A percentile compares a stretch with the other conserved stretches of the same genome.
phyloP scores from a whole-genome alignment of 2,888 invertebrate genomes.

The Apomyelois bistriatella region DNA sequence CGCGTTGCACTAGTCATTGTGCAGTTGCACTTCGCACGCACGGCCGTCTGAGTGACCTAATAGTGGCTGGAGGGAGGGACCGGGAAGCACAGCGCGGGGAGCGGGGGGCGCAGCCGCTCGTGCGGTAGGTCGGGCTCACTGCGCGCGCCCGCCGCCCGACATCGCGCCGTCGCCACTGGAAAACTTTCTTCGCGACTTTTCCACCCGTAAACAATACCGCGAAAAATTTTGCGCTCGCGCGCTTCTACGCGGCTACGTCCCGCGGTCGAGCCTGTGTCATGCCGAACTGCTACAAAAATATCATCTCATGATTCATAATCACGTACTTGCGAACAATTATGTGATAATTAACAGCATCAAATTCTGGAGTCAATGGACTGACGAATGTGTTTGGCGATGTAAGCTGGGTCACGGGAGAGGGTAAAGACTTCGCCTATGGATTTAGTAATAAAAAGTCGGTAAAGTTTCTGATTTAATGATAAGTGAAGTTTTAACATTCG shows the following conservation, averaged over 20 bases:
- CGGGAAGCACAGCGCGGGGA: slow-evolving; percentile 68
- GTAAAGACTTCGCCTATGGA: slow-evolving; percentile 70
- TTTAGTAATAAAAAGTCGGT: slow-evolving; percentile 77
- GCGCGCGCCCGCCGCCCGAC: slow-evolving; percentile 67
- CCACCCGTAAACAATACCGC: slow-evolving; percentile 69
- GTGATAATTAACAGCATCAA: slow-evolving; percentile 36
- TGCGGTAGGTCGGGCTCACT: slow-evolving; percentile 79
- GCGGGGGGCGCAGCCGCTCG: slow-evolving; percentile 58
- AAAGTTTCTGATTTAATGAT: slow-evolving; percentile 53
- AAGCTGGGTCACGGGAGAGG: slow-evolving; percentile 54
- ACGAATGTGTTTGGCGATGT: slow-evolving; percentile 55
- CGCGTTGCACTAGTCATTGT: slow-evolving; percentile 78
- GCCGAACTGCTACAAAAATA: slow-evolving; percentile 23
- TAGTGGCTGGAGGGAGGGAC: slow-evolving; percentile 78
- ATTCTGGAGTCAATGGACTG: slow-evolving; percentile 37
- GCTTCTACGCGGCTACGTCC: slow-evolving; percentile 19
- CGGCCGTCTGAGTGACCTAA: slow-evolving; percentile 76
- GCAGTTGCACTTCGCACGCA: slow-evolving; percentile 76
- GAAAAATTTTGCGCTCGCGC: slow-evolving; percentile 55
- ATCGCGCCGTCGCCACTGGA: slow-evolving; percentile 63
- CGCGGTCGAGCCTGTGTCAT: slow-evolving; percentile 24
- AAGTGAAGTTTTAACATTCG: slow-evolving; percentile 10
- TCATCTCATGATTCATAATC: slow-evolving; percentile 22
- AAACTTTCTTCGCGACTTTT: slow-evolving; percentile 78
- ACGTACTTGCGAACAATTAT: slow-evolving; percentile 35